Base-by-base conservation (phyloP, 2,113 vertebrate genomes). In the Gorsachius goisagi region DNA sequence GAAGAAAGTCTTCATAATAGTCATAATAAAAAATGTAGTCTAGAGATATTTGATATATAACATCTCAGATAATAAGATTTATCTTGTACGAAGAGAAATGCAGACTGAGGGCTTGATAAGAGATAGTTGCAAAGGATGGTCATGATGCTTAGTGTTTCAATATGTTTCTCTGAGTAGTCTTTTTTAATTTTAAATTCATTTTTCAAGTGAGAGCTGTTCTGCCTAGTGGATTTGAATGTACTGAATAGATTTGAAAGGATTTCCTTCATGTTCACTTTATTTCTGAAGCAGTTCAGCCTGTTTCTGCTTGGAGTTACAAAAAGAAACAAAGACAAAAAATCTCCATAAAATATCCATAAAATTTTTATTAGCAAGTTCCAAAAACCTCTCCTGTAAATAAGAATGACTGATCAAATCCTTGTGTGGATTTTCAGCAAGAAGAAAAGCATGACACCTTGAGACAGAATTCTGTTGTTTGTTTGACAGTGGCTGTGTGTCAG, bases 181-280 rank as follows among this genome's bases (percentile, higher is more conserved):
- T 85, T 84, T 86, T 55, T 58, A 90, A 60, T 94, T 88, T 89
- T 47, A 80, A 86, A 81, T 49, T 86, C 2, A 56, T 79, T 90
- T 88, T 90, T 88, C 86, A 69, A 86, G 75, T 91, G 58, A 66
- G 53, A 93, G n/a, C 37, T 93, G 53, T 94, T 90, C 77, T 74
- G 32, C 62, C 37, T 94, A 97, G 93, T 91, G 86, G 52, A 74
- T 86, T 90, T 96, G 35, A 95, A 82, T 78, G 93, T 78, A 72
- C 50, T 89, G 92, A 94, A 90, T 66, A 93, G 86, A 79, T 97
- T 74, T 97, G 75, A 95, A 94, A 94, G 55, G 33, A 68, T 96
- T 95, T 92, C 60, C 78, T 92, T 96, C 94, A 92, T 97, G 90
- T 91, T 95, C 87, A 28, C 80, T 94, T 97, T 69, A 84, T 81